phyloP scores from a whole-genome alignment of 2,888 invertebrate genomes.

The Scaptomyza polygonia region DNA sequence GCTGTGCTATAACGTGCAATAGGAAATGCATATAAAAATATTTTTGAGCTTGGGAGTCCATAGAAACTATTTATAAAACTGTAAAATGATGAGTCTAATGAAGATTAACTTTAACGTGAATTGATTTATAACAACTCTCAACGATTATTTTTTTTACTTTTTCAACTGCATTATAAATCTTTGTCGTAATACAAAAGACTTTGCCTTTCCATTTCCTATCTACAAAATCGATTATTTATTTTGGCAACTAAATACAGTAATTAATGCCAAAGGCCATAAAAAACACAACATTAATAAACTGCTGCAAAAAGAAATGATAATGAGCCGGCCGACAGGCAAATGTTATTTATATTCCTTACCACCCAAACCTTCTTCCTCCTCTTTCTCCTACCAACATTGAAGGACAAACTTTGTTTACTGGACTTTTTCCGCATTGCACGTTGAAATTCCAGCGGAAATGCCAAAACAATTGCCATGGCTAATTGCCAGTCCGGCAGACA shows the following conservation, averaged over 20 bases:
- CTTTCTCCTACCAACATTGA: slow-evolving; percentile 8
- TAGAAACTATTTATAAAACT: not conserved
- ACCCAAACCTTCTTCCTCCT: not conserved
- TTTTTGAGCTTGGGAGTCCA: not conserved
- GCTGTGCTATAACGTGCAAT: slow-evolving; percentile 4
- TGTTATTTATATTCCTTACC: slow-evolving; percentile 33
- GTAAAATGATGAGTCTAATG: not conserved
- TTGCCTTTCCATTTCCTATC: not conserved
- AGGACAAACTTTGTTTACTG: slow-evolving; percentile 58
- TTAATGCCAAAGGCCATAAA: slow-evolving; percentile 43
- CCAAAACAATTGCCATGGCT: slow-evolving; percentile 60
- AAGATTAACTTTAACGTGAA: not conserved
- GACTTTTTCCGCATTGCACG: slow-evolving; percentile 41
- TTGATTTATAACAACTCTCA: not conserved
- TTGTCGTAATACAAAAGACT: not conserved
- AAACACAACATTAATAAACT: slow-evolving; percentile 32
- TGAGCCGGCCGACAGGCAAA: slow-evolving; percentile 44
- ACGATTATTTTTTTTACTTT: not conserved
- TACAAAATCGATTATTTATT: slow-evolving; percentile 40
- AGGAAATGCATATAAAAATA: not conserved
- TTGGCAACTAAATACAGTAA: slow-evolving; percentile 54
- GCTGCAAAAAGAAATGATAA: slow-evolving; percentile 49
- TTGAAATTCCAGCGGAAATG: slow-evolving; percentile 71
- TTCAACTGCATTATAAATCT: too few species aligned
- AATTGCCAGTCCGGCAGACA: slow-evolving; percentile 60